Conservation (phyloP, 2,888 invertebrate genomes). For the Chymomyza fuscimana region DNA sequence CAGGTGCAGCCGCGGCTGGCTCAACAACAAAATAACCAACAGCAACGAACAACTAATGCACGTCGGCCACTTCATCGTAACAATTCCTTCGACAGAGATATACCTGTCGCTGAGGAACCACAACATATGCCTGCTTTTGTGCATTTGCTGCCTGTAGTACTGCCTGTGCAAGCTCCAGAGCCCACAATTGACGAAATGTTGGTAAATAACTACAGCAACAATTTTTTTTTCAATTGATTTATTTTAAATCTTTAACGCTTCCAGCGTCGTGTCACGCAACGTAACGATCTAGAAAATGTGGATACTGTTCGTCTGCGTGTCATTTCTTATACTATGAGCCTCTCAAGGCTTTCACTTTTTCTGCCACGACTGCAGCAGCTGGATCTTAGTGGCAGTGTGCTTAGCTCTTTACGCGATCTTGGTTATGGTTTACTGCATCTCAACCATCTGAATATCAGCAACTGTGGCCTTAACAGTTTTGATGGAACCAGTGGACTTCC, state of each 20-base stretch:
- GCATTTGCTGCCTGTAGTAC: constrained; percentile 81
- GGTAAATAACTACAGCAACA: constrained; percentile 76
- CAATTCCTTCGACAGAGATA: constrained; percentile 69
- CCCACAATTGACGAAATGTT: constrained; percentile 83
- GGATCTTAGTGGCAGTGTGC: constrained; percentile 85
- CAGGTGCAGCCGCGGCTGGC: constrained; percentile 50
- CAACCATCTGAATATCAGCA: constrained; percentile 81
- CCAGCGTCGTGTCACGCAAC: constrained; percentile 80
- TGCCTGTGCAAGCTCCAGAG: constrained; percentile 81
- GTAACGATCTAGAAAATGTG: constrained; percentile 80
- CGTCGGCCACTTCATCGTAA: constrained; percentile 44
- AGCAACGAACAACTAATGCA: constrained; percentile 32
- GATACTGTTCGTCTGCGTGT: constrained; percentile 84
- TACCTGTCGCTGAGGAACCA: constrained; percentile 71
- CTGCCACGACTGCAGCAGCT: constrained; percentile 83
- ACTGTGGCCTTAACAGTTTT: constrained; percentile 84
- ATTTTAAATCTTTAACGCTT: constrained; percentile 19
- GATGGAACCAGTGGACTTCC: constrained; percentile 86
- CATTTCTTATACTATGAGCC: constrained; percentile 83
- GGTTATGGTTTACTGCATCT: constrained; percentile 83
- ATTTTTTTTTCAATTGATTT: background rate
- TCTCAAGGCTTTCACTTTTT: constrained; percentile 83
- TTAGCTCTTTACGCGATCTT: constrained; percentile 85
- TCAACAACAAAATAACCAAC: constrained; percentile 37
- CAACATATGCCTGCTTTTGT: constrained; percentile 71